phyloP scores from a whole-genome alignment of 2,888 invertebrate genomes.

The Diarsia brunnea region DNA sequence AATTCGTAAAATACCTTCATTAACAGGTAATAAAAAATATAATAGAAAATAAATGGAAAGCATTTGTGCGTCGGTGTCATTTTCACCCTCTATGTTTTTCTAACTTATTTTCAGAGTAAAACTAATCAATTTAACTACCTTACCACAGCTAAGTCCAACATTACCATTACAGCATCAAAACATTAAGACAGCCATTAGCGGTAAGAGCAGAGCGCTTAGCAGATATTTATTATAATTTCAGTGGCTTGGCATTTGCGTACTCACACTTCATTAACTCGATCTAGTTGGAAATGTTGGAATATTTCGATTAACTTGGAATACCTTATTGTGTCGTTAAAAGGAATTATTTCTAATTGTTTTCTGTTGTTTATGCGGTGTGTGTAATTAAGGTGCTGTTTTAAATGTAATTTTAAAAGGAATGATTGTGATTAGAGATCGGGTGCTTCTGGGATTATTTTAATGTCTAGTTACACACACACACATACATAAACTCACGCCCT shows the following conservation, averaged over 20 bases:
- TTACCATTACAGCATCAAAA: conserved; percentile 41
- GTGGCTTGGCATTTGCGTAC: conserved; percentile 45
- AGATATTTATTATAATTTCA: conserved; percentile 59
- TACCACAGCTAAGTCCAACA: conserved; percentile 7
- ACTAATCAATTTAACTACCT: conserved; percentile 9
- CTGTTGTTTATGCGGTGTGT: conserved; percentile 9
- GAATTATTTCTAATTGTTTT: conserved; percentile 47
- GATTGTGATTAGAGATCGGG: neutral
- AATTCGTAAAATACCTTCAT: conserved; percentile 1
- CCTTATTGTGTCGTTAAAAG: conserved; percentile 30
- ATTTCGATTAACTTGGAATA: conserved; percentile 45
- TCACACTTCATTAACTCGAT: conserved; percentile 49
- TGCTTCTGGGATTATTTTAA: neutral
- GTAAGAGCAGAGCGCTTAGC: conserved; percentile 41
- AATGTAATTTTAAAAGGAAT: neutral
- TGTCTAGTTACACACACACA: too few species aligned
- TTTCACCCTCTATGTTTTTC: neutral
- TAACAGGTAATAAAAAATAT: neutral
- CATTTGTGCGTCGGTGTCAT: too few species aligned
- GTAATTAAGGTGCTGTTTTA: neutral
- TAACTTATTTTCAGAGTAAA: neutral
- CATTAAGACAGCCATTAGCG: conserved; percentile 51
- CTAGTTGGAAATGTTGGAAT: conserved; percentile 15
- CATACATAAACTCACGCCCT: too few species aligned
- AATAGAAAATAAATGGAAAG: too few species aligned